These are phyloP conservation scores for Xestia c-nigrum DNA, from an alignment of 2,888 invertebrate genomes.

Conservation along the genomic window DNA sequence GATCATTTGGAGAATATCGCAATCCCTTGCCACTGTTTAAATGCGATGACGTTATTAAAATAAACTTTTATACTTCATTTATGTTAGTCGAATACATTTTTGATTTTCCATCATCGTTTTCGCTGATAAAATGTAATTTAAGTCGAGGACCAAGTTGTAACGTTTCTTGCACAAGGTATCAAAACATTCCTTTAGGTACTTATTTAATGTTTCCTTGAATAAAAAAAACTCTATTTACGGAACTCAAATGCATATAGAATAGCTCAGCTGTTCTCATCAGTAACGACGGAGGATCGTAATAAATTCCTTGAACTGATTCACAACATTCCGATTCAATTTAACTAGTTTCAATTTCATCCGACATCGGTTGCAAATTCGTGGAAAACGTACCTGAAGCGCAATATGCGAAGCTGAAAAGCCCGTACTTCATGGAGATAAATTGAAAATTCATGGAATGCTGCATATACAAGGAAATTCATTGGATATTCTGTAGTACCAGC, in stretches of 20 bases:
- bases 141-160: not conserved
- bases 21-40: too few relatives aligned
- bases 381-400: not conserved
- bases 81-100: too few relatives aligned
- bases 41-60: too few relatives aligned
- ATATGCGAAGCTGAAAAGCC: not conserved
- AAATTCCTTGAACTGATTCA: not conserved
- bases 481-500: not conserved
- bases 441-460: not conserved
- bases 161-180: not conserved
- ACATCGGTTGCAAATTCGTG: not conserved
- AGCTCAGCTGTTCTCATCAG: not conserved
- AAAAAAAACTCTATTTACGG: not conserved
- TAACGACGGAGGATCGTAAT: not conserved
- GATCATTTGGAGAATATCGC: too few relatives aligned
- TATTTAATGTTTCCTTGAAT: not conserved
- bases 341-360: not conserved
- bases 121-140: too few relatives aligned
- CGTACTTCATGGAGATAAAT: not conserved
- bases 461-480: not conserved
- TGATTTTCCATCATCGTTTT: too few relatives aligned
- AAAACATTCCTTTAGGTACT: not conserved
- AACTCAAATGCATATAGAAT: not conserved
- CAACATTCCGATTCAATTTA: not conserved
- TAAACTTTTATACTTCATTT: too few relatives aligned